Evolutionary conservation across 1,140 invertebrate genomes (phyloP).

Genomic region (Berghia stephanieae): DNA sequence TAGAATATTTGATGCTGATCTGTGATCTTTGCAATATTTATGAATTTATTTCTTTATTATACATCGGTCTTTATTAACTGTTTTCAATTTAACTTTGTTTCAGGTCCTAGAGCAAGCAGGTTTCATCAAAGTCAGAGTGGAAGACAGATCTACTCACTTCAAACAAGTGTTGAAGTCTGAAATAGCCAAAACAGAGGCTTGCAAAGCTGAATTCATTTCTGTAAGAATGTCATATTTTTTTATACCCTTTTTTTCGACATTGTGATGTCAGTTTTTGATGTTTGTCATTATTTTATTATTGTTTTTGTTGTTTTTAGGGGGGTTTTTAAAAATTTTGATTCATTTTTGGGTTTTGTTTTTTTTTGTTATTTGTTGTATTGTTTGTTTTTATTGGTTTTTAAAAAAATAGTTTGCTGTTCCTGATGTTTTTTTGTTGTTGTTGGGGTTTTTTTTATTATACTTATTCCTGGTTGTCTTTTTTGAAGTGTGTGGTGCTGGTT

Average conservation of each 20-base stretch:
- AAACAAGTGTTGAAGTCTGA: slow-evolving; percentile 70
- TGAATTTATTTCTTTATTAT: background rate
- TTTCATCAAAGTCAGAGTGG: slow-evolving; percentile 69
- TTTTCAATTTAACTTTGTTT: slow-evolving; percentile 16
- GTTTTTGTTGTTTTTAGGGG: no score
- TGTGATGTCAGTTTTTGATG: background rate
- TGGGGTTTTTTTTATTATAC: no score
- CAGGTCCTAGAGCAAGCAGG: slow-evolving; percentile 68
- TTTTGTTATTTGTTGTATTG: no score
- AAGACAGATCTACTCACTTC: slow-evolving; percentile 71
- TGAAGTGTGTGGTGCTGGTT: no score
- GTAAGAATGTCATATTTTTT: slow-evolving; percentile 61
- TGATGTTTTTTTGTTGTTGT: no score
- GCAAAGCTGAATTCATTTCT: slow-evolving; percentile 69
- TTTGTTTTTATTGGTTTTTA: no score
- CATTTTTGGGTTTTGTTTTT: no score
- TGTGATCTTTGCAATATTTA: background rate
- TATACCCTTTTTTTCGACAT: background rate
- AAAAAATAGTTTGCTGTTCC: no score
- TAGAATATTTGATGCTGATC: background rate
- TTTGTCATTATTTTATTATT: background rate
- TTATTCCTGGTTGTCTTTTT: no score
- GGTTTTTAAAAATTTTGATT: no score
- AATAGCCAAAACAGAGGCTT: slow-evolving; percentile 64
- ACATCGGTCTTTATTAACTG: background rate